phyloP scores from a whole-genome alignment of 2,113 vertebrate genomes.

The Embiotoca jacksoni region DNA sequence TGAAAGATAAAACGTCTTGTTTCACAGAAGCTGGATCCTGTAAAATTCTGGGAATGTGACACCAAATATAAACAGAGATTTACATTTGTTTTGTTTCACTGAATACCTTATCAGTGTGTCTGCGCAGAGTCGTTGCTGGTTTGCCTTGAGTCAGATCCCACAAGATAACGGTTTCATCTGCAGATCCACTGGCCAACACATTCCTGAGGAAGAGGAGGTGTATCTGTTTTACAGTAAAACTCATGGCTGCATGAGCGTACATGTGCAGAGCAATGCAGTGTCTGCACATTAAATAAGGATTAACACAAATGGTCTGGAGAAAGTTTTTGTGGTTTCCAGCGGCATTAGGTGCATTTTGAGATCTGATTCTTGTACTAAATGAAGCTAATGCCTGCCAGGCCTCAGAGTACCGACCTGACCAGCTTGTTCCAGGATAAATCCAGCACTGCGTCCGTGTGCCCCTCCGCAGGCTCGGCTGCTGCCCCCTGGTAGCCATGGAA shows the following conservation, averaged over 20 bases:
- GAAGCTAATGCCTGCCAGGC: background rate
- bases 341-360: too few species aligned
- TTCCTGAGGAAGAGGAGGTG: slow-evolving; percentile 81
- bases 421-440: slow-evolving; percentile 97
- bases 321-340: too few species aligned
- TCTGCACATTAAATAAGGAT: too few species aligned
- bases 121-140: slow-evolving; percentile 87
- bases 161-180: slow-evolving; percentile 90
- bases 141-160: slow-evolving; percentile 93
- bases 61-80: background rate
- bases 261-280: too few species aligned
- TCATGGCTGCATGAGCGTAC: too few species aligned
- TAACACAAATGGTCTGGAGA: too few species aligned
- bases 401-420: slow-evolving; percentile 83
- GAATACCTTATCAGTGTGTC: slow-evolving; percentile 94
- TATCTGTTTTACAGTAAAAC: too few species aligned
- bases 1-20: slow-evolving; percentile 61
- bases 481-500: slow-evolving; percentile 75
- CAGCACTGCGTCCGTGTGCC: slow-evolving; percentile 92
- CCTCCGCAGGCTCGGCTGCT: slow-evolving; percentile 83
- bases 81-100: background rate
- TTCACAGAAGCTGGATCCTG: background rate
- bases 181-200: slow-evolving; percentile 94
- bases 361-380: background rate
- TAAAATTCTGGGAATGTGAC: background rate